Evolutionary conservation across 2,113 vertebrate species (phyloP), one percentile per base, ranked within the genome.

Genomic region (Pedionomus torquatus): DNA sequence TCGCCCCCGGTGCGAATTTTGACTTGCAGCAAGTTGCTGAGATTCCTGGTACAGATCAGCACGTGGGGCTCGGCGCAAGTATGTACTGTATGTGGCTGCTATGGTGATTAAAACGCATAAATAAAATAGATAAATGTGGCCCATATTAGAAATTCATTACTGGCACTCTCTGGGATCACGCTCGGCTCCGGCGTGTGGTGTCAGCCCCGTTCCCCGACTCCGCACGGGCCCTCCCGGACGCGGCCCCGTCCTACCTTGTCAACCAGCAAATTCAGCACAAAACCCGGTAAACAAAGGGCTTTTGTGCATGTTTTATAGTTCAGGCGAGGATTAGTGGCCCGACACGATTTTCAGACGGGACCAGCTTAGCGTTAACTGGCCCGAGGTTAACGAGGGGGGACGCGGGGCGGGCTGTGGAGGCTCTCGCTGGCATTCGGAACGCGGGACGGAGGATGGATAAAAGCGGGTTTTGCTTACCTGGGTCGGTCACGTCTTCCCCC

Each of bases 101-200:
- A 90, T 96, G 94, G 89, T 78, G 91, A 93, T 93, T 88, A 90
- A 66, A 95, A 77, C 49, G 91, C 83, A 93, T 63, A 93, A 91
- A 94, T 95, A 95, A 81, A 89, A 92, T 63, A 90, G 87, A 95
- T 94, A 83, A 95, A 91, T 96, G 52, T 81, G 96, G 95, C 85
- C 96, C 96, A 90, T 91, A 92, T 97, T 95, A 96, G 61, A 97
- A 95, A 95, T 87, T 55, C 96, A 96, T 97, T 92, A 93, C 19
- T 91, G 95, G 87, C 92, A 25, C 58, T 19, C 23, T 60, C 24
- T 83, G 30, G 4, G 90, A 31, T 89, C 82, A 0, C 51, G 3
- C 65, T 37, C 74, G 2, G 64, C 83, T 37, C 93, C 81, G 20
- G 69, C 6, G 6, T 25, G 66, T 12, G 15, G 31, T 31, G 85